Base-by-base conservation (phyloP, 2,888 invertebrate genomes). In the Noctua fimbriata region DNA sequence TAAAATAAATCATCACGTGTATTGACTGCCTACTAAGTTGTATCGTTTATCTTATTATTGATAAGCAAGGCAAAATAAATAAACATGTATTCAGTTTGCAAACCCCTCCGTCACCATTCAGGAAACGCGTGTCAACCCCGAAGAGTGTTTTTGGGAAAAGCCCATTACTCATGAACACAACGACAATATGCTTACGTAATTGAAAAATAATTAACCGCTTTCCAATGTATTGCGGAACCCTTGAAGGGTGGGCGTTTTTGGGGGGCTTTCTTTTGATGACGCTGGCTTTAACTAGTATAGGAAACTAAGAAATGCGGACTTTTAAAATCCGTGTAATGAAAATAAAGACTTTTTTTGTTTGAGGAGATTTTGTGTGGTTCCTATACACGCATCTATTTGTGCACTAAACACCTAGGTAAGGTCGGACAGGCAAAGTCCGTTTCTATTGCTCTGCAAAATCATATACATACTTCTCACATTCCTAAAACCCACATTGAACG, bases 81-180 rank as follows among this genome's bases (percentile, higher is more conserved):
- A 28, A 49, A 52, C 14, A 24, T 7, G 24, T n/a, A 28, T 55
- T 52, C 44, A 28, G 16, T 65, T 66, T 18, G 47, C 14, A 21
- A 47, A n/a, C 0, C 70, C 44, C n/a, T 32, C 18, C 47, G n/a
- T n/a, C 44, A 21, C 32, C 24, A 36, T 36, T 69, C n/a, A 65
- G 58, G 28, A 55, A 71, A 69, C n/a, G 63, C 47, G 52, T 36
- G 58, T 55, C 3, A 14, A 32, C 28, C 47, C 12, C 12, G 47
- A 65, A 60, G 21, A 12, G 52, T 72, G 52, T 28, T 55, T 76
- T 69, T 76, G 49, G 83, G 84, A 55, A 80, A 84, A 69, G 36
- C 73, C 73, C 65, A 81, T 84, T 71, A 76, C 63, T 84, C 84
- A 84, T 63, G 66, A 60, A 44, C 55, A 36, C 18, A 49, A 70